Conservation (phyloP, 2,888 invertebrate genomes). For the Cantharis lateralis region DNA sequence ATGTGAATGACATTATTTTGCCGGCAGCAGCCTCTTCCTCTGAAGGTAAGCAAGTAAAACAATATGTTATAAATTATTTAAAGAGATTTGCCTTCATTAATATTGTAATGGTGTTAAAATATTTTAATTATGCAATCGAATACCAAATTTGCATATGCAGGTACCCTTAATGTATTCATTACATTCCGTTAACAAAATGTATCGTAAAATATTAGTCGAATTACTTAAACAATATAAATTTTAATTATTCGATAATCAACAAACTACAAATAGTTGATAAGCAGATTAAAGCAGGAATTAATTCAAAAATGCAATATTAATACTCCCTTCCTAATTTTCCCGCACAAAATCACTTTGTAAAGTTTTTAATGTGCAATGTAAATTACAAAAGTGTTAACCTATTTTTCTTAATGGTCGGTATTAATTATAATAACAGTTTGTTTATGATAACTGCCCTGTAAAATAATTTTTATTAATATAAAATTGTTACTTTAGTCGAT, state of each 20-base stretch:
- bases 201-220: background rate
- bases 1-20: conserved; percentile 31
- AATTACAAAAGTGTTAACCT: background rate
- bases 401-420: background rate
- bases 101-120: background rate
- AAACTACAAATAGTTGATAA: background rate
- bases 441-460: background rate
- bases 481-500: background rate
- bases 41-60: conserved; percentile 17
- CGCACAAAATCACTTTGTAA: background rate
- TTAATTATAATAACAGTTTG: background rate
- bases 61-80: background rate
- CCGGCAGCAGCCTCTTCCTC: conserved; percentile 20
- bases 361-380: background rate
- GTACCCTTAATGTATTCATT: background rate
- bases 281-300: background rate
- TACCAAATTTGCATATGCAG: background rate
- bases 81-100: background rate
- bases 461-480: background rate
- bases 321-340: background rate
- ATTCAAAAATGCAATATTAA: background rate
- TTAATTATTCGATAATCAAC: background rate
- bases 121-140: background rate
- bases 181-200: background rate
- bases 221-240: background rate